Evolutionary conservation across 2,888 invertebrate species (phyloP), one percentile per base, ranked within the genome.

Genomic region (Anagyrus pseudococci): DNA sequence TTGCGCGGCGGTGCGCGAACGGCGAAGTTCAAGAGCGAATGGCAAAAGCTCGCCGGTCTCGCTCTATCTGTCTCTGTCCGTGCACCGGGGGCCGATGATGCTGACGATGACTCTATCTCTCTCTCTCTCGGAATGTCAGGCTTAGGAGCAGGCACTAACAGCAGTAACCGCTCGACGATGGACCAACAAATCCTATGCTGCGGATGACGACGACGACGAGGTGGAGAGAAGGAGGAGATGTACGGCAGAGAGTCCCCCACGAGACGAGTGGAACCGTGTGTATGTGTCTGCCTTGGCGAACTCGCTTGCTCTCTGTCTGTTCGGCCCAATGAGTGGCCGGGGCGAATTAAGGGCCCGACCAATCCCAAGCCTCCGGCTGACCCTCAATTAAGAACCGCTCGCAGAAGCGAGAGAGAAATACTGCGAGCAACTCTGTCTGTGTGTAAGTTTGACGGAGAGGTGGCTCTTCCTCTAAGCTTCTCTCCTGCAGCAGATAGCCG

Each of bases 261-360:
- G 44, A 10, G 22, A 44, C 19, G n/a, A 20, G 8, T 7, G 20
- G 19, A n/a, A 20, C 19, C 10, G 19, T 19, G 10, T 44, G 20
- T 37, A 13, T 10, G 33, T 15, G 33, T 37, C 33, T 43, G 17
- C 23, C 22, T 8, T 47, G 13, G 20, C 23, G 25, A n/a, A n/a
- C n/a, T n/a, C n/a, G n/a, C n/a, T n/a, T n/a, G n/a, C n/a, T n/a
- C n/a, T n/a, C n/a, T n/a, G n/a, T n/a, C n/a, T n/a, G n/a, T n/a
- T 10, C 67, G 68, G 66, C 66, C 70, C 74, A 71, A 58, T 55
- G n/a, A 20, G 52, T 8, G 29, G 7, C 20, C 56, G 37, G 2
- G 15, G 66, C 68, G 70, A 73, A 75, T 78, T 77, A 78, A 78
- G 72, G 73, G 73, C 72, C 72, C 73, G 70, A 66, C 78, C 78